Percentiles rank a stretch among this genome's conserved stretches.
Evolutionary conservation across 2,888 invertebrate genomes (phyloP).

Genomic region (Helicoverpa assulta): DNA sequence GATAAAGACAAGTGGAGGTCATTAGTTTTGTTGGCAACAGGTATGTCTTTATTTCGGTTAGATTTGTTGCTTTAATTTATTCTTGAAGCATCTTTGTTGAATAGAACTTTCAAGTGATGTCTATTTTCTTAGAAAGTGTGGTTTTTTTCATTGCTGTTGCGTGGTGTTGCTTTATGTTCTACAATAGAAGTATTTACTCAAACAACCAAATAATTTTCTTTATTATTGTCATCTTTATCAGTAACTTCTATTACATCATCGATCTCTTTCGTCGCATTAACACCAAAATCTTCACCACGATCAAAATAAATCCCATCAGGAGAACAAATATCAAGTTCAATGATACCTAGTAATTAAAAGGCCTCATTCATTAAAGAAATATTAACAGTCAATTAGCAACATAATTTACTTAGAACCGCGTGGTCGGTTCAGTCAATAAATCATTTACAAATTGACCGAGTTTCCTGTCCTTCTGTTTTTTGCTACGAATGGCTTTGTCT

Average conservation of each 20-base stretch:
- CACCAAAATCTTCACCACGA: background rate
- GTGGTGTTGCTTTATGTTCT: background rate
- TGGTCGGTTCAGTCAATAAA: conserved; percentile 56
- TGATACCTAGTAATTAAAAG: conserved; percentile 27
- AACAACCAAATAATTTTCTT: background rate
- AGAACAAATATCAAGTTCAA: conserved; percentile 19
- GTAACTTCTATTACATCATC: background rate
- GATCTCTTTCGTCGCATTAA: background rate
- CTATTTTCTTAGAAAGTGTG: background rate
- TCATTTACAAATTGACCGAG: conserved; percentile 62
- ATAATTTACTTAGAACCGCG: conserved; percentile 62
- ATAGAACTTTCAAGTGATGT: background rate
- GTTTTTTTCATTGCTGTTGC: background rate
- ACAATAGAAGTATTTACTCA: background rate
- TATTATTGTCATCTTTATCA: background rate
- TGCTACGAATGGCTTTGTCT: conserved; percentile 49
- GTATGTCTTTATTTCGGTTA: conserved; percentile 29
- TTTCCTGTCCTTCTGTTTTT: conserved; percentile 63
- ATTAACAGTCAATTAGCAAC: conserved; percentile 64
- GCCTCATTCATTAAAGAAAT: conserved; percentile 54
- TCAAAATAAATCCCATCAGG: background rate
- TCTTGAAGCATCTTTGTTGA: background rate
- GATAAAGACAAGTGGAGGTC: conserved; percentile 47
- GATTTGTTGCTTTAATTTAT: conserved; percentile 22
- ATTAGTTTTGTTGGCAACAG: conserved; percentile 32